Base-by-base conservation (phyloP, 2,113 vertebrate genomes). In the Callipepla squamata region DNA sequence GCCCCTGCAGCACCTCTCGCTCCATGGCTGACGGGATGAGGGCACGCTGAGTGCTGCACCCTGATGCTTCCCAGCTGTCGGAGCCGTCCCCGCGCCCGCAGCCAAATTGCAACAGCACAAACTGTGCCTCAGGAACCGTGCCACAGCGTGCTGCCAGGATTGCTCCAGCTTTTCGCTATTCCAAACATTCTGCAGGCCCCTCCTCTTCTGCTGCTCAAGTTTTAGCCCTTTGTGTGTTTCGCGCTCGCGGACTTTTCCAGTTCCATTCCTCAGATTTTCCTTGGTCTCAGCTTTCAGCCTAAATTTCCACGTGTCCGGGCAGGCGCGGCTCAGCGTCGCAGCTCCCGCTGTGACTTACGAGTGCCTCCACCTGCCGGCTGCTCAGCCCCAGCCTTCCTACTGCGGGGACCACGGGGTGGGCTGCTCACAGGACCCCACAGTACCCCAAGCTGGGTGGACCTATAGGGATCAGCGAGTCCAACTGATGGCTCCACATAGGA, bases 21-120 rank as follows among this genome's bases (percentile, higher is more conserved):
- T 87, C 51, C 89, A 91, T 76, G 22, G 44, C 51, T 40, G 87
- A 57, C 55, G 85, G 76, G 79, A 80, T 67, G 67, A 89, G 74
- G 75, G 85, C 82, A 83, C 87, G 91, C 87, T 62, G 77, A 81
- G 81, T 3, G 85, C 85, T 3, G 85, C 85, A 78, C 89, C 93
- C 95, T 95, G 92, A 96, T 95, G 92, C 91, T 92, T 95, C 91
- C 92, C 94, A 95, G 95, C 95, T 96, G 96, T 81, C 87, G 12
- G 4, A 91, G 78, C 79, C 79, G 76, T 40, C 40, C 86, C 94
- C 91, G 91, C 73, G 95, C 93, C 7, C 1, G 83, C 92, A 17
- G 13, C 92, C 92, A 6, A 74, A 87, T 95, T 94, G 89, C 91
- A 91, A 89, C 85, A 89, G 92, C 80, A 83, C 66, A 85, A 89